A percentile compares a stretch with the other conserved stretches of the same genome.
phyloP scores from a whole-genome alignment of 2,113 vertebrate genomes.

The Oxyruncus cristatus region DNA sequence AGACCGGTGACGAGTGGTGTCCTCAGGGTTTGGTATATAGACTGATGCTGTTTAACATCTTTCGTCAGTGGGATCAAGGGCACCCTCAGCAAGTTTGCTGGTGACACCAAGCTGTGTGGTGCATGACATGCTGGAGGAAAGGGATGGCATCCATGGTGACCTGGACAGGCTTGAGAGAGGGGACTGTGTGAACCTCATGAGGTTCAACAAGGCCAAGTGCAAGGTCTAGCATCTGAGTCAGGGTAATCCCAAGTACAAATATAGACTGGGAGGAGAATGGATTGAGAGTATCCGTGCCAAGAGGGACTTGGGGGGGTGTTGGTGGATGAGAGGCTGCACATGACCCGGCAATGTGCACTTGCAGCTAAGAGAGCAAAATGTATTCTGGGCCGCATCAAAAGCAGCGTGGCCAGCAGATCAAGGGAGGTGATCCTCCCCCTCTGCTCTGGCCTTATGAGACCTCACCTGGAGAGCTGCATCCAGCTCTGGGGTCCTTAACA shows the following conservation, averaged over 20 bases:
- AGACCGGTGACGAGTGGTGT: accelerated
- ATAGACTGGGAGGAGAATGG: neutral
- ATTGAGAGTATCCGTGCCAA: neutral
- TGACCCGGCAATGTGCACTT: neutral
- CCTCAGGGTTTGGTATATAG: neutral
- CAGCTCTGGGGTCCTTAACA: neutral
- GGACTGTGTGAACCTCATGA: neutral
- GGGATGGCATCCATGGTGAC: neutral
- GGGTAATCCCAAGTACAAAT: neutral
- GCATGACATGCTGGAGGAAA: neutral
- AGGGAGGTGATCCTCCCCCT: neutral
- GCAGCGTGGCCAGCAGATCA: accelerated
- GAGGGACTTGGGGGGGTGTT: neutral
- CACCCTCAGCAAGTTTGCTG: neutral
- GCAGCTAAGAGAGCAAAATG: neutral
- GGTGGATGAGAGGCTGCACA: neutral
- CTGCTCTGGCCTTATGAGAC: neutral
- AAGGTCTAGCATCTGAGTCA: neutral
- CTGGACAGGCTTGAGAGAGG: neutral
- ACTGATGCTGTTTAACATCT: neutral
- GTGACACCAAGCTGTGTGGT: neutral
- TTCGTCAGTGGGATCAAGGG: neutral
- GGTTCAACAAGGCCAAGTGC: neutral
- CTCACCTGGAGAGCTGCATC: neutral
- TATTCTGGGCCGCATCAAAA: neutral